These are phyloP conservation scores for Coluber constrictor DNA, from an alignment of 2,797 vertebrate genomes.

Conservation along the genomic window DNA sequence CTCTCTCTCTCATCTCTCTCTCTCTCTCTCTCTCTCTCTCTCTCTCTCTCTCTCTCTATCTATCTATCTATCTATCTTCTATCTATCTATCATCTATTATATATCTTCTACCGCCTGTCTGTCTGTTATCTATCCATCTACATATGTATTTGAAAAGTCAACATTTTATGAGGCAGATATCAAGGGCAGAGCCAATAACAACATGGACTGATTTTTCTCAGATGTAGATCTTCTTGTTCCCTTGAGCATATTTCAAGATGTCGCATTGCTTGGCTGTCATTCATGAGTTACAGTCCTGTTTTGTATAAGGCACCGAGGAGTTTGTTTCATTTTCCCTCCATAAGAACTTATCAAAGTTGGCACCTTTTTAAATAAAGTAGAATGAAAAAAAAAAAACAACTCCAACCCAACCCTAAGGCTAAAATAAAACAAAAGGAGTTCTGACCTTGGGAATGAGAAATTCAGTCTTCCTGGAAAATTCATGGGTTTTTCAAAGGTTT, in stretches of 20 bases:
- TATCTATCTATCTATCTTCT: too few relatives aligned
- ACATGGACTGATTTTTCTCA: neutral
- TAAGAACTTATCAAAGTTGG: neutral
- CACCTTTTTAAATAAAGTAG: neutral
- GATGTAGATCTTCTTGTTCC: neutral
- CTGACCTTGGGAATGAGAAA: neutral
- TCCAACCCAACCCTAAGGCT: neutral
- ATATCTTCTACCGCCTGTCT: too few relatives aligned
- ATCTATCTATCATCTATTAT: too few relatives aligned
- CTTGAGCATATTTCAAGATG: neutral
- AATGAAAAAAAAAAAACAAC: neutral
- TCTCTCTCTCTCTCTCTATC: too few relatives aligned
- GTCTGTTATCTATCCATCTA: too few relatives aligned
- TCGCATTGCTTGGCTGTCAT: neutral
- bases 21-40: rapidly evolving
- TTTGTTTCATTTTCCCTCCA: neutral
- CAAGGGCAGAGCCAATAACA: neutral
- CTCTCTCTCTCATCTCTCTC: too few relatives aligned
- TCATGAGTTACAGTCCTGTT: neutral
- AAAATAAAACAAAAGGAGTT: neutral
- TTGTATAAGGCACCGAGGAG: neutral
- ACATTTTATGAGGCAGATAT: neutral
- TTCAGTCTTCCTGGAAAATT: neutral
- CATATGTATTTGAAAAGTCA: constrained; percentile 13
- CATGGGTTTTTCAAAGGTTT: neutral